These are phyloP conservation scores for Pipistrellus pipistrellus DNA, from an alignment of 2,797 vertebrate species.

Conservation along the genomic window DNA sequence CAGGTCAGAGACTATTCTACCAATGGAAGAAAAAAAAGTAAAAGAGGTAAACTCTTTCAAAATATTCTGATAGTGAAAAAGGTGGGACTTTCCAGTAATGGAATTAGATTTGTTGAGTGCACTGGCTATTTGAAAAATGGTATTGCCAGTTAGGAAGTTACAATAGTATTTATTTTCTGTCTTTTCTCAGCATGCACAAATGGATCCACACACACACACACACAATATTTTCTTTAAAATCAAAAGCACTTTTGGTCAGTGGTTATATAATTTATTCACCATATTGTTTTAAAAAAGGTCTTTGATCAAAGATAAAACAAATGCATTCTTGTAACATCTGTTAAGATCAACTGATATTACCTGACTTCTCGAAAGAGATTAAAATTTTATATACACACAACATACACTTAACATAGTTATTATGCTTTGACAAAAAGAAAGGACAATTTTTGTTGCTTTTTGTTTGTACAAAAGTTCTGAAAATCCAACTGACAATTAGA, in stretches of 20 bases:
- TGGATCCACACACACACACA: background rate
- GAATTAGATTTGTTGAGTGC: constrained; percentile 18
- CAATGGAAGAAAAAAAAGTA: constrained; percentile 28
- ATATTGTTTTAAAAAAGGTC: constrained; percentile 38
- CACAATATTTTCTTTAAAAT: background rate
- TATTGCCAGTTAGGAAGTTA: constrained; percentile 48
- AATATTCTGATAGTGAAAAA: constrained; percentile 48
- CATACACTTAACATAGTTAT: constrained; percentile 35
- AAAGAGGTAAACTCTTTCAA: background rate
- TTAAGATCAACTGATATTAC: constrained; percentile 31
- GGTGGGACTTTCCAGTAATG: constrained; percentile 34
- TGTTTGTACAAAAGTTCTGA: constrained; percentile 30
- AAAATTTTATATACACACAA: constrained; percentile 20
- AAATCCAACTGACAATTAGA: constrained; percentile 64
- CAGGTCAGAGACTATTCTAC: constrained; percentile 22
- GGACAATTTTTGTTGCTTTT: background rate
- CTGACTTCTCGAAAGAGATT: background rate
- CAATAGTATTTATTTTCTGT: background rate
- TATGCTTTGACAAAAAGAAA: constrained; percentile 47
- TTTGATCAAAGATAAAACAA: constrained; percentile 42
- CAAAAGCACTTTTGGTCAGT: background rate
- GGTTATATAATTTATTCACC: background rate
- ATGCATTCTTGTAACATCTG: constrained; percentile 4
- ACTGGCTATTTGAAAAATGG: background rate
- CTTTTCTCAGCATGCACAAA: background rate